A percentile compares a stretch with the other conserved stretches of the same genome.
Evolutionary conservation across 2,113 vertebrate genomes (phyloP).

Genomic region (Malurus melanocephalus): DNA sequence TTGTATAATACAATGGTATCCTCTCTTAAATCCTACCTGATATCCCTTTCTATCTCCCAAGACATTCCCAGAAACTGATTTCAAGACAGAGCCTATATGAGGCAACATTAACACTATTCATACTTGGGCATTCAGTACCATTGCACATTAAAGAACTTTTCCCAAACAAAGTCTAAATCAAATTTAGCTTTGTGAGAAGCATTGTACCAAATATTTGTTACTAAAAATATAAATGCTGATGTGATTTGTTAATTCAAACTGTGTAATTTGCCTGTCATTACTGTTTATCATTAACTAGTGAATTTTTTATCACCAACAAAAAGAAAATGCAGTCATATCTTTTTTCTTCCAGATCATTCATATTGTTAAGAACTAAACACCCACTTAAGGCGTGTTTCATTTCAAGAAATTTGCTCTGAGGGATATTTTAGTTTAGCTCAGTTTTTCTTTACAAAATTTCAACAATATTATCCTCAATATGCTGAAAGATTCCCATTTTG

Average conservation of each 20-base stretch:
- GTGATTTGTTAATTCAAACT: background rate
- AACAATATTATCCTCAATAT: slow-evolving; percentile 15
- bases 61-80: background rate
- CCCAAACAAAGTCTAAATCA: background rate
- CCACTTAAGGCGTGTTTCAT: slow-evolving; percentile 22
- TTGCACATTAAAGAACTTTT: background rate
- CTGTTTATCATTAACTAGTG: background rate
- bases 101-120: background rate
- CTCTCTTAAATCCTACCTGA: background rate
- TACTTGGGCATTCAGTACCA: background rate
- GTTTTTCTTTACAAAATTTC: slow-evolving; percentile 20
- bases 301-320: background rate
- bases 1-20: background rate
- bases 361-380: slow-evolving; percentile 24
- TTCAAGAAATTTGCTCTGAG: slow-evolving; percentile 50
- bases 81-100: background rate
- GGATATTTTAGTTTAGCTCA: slow-evolving; percentile 15
- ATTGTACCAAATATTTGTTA: background rate
- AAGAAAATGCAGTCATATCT: background rate
- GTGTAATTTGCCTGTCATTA: background rate
- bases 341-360: background rate
- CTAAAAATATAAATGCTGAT: background rate
- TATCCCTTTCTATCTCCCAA: background rate
- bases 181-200: background rate
- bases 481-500: background rate